Evolutionary conservation across 1,140 invertebrate genomes (phyloP).

Genomic region (Pissodes strobi): DNA sequence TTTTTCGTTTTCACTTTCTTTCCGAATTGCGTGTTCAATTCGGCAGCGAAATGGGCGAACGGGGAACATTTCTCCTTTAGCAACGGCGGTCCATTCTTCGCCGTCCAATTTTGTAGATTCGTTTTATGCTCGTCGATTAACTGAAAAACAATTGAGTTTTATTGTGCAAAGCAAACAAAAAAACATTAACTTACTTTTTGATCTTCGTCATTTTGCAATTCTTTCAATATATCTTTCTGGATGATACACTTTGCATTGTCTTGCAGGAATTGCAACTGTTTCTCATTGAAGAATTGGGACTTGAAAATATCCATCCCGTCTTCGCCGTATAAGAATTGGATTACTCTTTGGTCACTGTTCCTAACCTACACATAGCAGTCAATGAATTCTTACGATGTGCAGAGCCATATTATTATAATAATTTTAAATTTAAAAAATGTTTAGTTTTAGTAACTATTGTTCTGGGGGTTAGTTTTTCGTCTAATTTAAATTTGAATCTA

Average conservation of each 20-base stretch:
- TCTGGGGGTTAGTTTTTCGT: no score
- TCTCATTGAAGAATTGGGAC: constrained; percentile 80
- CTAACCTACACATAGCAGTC: constrained; percentile 58
- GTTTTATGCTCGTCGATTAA: constrained; percentile 66
- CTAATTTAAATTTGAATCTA: no score
- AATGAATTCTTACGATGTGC: not conserved
- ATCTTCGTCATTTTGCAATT: constrained; percentile 62
- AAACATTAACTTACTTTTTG: constrained; percentile 43
- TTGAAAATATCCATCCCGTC: constrained; percentile 93
- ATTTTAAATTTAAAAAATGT: constrained; percentile 9
- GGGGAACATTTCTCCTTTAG: constrained; percentile 7
- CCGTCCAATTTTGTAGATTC: constrained; percentile 58
- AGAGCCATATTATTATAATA: no score
- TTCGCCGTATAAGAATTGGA: constrained; percentile 98
- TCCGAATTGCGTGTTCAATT: constrained; percentile 41
- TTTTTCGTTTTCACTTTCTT: constrained; percentile 42
- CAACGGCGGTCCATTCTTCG: constrained; percentile 22
- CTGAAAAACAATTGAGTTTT: not conserved
- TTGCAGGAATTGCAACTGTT: constrained; percentile 81
- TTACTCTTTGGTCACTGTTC: constrained; percentile 91
- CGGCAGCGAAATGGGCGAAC: constrained; percentile 51
- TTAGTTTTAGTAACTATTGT: no score
- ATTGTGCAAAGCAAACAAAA: not conserved
- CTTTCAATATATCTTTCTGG: constrained; percentile 62
- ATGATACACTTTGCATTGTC: constrained; percentile 74